A percentile compares a stretch with the other conserved stretches of the same genome.
These are phyloP conservation scores for Dipus sagitta DNA, from an alignment of 2,797 vertebrate genomes.

Conservation along the genomic window DNA sequence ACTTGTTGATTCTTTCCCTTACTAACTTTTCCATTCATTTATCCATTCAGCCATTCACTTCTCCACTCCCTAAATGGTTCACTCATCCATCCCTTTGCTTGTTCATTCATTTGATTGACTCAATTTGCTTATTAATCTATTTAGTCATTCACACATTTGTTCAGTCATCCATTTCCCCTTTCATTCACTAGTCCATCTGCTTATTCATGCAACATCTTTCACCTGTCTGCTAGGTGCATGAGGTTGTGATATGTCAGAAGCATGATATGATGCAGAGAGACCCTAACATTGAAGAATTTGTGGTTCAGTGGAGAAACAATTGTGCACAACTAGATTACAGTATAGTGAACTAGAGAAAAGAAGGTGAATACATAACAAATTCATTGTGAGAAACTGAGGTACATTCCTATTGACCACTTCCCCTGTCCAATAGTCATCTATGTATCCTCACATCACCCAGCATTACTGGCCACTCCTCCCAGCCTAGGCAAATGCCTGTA, in stretches of 20 bases:
- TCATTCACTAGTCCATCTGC: neutral
- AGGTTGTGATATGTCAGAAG: neutral
- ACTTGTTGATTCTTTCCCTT: neutral
- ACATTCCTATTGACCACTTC: neutral
- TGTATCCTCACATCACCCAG: neutral
- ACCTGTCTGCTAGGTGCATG: neutral
- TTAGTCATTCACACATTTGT: neutral
- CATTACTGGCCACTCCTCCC: neutral
- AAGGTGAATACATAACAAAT: neutral
- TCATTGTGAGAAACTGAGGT: neutral
- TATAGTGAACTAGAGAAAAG: neutral
- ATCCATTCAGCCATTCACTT: rapidly evolving
- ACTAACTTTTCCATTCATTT: neutral
- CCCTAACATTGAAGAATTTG: neutral
- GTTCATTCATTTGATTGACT: too few species aligned
- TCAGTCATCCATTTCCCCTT: neutral
- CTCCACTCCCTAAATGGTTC: rapidly evolving
- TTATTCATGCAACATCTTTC: neutral
- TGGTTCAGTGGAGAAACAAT: neutral
- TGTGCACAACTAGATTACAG: neutral
- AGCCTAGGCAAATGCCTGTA: neutral
- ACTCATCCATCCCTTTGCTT: neutral
- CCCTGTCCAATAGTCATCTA: neutral
- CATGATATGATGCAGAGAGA: neutral
- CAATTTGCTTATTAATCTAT: neutral